Evolutionary conservation across 35 echinoderm and acorn worm genomes (phyloP).

Genomic region (Heliocidaris erythrogramma): DNA sequence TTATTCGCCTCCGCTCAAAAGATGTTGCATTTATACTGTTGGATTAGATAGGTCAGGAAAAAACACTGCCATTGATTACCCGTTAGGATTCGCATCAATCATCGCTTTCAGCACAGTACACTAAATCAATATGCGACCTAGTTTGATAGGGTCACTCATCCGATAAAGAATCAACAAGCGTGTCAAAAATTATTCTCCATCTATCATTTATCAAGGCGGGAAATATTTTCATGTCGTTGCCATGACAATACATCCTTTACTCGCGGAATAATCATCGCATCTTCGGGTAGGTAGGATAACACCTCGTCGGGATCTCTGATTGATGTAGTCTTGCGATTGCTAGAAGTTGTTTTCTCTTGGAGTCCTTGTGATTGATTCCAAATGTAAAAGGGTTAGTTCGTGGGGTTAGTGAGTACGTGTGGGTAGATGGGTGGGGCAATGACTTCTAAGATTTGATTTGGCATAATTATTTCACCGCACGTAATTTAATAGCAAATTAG

Average conservation of each 20-base stretch:
- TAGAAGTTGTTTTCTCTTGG: background rate
- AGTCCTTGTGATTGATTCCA: background rate
- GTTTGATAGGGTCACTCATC: slow-evolving; percentile 8
- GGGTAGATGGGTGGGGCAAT: too few species aligned
- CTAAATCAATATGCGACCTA: background rate
- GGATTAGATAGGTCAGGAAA: background rate
- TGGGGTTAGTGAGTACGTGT: too few species aligned
- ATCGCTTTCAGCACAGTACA: background rate
- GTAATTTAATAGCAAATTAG: too few species aligned
- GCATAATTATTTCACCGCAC: too few species aligned
- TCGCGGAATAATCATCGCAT: background rate
- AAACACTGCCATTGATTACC: background rate
- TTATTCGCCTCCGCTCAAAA: too few species aligned
- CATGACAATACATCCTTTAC: background rate
- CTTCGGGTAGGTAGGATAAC: background rate
- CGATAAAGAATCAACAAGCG: background rate
- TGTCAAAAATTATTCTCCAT: background rate
- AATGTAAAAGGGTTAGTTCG: background rate
- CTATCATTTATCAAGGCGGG: background rate
- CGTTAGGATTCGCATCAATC: background rate
- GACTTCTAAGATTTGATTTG: too few species aligned
- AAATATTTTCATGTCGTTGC: background rate
- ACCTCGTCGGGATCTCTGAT: background rate
- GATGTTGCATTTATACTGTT: too few species aligned
- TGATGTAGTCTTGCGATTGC: background rate